Percentiles rank a stretch among this genome's conserved stretches.
Evolutionary conservation across 2,888 invertebrate species (phyloP).

Genomic region (Latrodectus hesperus): DNA sequence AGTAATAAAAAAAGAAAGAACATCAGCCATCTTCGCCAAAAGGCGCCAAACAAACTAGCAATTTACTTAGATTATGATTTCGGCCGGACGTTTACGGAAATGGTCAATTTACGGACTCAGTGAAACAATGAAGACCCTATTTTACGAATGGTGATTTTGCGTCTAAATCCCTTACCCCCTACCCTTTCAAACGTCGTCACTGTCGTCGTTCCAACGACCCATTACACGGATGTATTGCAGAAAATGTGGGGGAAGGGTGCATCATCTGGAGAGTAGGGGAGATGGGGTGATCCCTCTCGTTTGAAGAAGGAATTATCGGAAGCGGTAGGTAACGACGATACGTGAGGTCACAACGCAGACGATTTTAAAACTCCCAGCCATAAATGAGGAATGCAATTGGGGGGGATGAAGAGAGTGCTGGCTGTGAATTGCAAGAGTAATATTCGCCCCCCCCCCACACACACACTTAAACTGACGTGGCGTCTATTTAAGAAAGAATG

Average conservation of each 20-base stretch:
- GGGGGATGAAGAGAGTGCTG: background rate
- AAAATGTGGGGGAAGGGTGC: too few relatives aligned
- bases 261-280: too few relatives aligned
- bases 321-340: background rate
- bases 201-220: conserved; percentile 2
- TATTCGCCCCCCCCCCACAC: background rate
- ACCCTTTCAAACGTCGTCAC: background rate
- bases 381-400: background rate
- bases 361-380: background rate
- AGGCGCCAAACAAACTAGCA: background rate
- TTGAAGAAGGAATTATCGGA: background rate
- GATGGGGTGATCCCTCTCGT: too few relatives aligned
- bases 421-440: background rate
- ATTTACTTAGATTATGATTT: background rate
- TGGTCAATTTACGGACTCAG: conserved; percentile 2
- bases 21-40: background rate
- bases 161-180: background rate
- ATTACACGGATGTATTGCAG: background rate
- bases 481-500: too few relatives aligned
- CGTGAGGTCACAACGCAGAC: background rate
- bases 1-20: background rate
- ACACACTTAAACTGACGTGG: too few relatives aligned
- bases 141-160: conserved; percentile 3
- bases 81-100: background rate
- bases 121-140: background rate